Base-by-base conservation (phyloP, 2,113 vertebrate genomes). In the Chlorodrepanis virens region DNA sequence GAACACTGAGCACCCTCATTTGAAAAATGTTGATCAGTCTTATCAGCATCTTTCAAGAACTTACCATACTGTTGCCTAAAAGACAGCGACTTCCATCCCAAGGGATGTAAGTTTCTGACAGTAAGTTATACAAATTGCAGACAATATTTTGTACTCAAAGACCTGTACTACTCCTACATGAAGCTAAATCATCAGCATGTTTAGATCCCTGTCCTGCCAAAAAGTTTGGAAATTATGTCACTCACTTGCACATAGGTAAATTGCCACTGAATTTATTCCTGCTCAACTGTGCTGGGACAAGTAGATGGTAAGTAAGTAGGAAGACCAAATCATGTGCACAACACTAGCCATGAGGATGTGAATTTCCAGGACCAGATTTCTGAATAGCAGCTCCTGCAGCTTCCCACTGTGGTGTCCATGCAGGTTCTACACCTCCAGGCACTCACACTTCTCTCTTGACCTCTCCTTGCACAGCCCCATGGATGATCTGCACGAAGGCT, bases 321-420 rank as follows among this genome's bases (percentile, higher is more conserved):
- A 81, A 39, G n/a, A 84, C 6, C 9, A 82, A 79, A 64, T 37
- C 15, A 11, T 2, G 2, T 39, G 33, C 24, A 7, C 27, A 87
- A 20, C 12, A 49, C 23, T 17, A n/a, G 27, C 4, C 5, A 5
- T 1, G 21, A 33, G 0, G 2, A 77, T 0, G 1, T 37, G 53
- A 60, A 22, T 75, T 80, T 75, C 64, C 60, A 49, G 47, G 39
- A 35, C n/a, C 64, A 70, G 42, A 44, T 21, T 92, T 74, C 69
- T 31, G 22, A 83, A 42, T 2, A 89, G 60, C 29, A 75, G 1
- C 10, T 84, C 56, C 47, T 54, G 14, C 17, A 78, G 21, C 37
- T 91, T 76, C 63, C 67, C 20, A 12, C 11, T 33, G 11, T 11
- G 9, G 39, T 67, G 45, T 59, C 27, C 17, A 10, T 6, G 20